A percentile compares a stretch with the other conserved stretches of the same genome.
Evolutionary conservation across 2,113 vertebrate genomes (phyloP).

Genomic region (Brachypodius melanocephalos): DNA sequence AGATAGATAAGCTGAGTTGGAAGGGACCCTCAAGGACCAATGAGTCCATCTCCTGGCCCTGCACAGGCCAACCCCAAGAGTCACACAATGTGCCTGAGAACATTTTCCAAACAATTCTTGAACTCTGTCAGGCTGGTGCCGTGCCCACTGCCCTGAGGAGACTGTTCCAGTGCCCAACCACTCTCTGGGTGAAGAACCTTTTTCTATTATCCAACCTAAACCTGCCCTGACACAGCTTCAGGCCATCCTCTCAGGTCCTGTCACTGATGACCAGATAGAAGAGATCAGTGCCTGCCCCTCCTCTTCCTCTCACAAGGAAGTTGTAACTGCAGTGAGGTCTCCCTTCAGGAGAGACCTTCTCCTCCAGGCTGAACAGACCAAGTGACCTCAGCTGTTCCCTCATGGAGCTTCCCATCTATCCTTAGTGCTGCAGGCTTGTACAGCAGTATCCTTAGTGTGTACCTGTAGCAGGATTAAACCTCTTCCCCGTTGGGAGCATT

Average conservation of each 20-base stretch:
- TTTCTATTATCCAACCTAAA: not conserved
- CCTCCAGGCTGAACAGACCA: not conserved
- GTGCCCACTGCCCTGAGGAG: not conserved
- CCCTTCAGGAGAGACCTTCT: not conserved
- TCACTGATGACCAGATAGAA: rapidly evolving
- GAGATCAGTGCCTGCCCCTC: not conserved
- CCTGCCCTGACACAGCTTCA: not conserved
- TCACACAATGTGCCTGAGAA: not conserved
- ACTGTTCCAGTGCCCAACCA: not conserved
- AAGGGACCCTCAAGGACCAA: not conserved
- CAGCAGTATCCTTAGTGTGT: not conserved
- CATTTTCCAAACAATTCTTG: not conserved
- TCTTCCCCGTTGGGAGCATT: not conserved
- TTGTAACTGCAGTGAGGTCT: not conserved
- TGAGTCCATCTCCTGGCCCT: not conserved
- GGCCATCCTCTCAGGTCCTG: rapidly evolving
- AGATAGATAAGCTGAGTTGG: not conserved
- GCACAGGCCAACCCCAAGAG: not conserved
- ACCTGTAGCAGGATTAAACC: not conserved
- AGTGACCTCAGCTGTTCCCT: not conserved
- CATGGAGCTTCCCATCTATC: not conserved
- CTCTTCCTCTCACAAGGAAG: not conserved
- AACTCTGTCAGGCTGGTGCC: not conserved
- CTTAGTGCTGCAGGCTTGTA: not conserved
- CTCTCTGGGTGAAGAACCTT: not conserved